Evolutionary conservation across 2,797 vertebrate genomes (phyloP).

Genomic region (Cetoscarus ocellatus): DNA sequence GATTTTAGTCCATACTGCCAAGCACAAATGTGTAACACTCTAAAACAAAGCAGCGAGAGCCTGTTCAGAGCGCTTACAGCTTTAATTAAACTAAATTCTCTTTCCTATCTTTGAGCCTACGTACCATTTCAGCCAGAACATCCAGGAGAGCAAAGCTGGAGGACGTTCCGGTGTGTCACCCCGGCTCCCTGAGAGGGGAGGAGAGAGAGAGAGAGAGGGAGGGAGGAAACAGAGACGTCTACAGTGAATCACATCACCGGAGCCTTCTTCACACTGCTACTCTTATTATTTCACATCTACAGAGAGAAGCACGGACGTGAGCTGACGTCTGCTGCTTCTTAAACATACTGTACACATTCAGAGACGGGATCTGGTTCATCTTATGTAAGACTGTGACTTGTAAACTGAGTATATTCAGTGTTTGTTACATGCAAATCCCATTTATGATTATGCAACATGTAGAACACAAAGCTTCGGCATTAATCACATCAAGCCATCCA

Average conservation of each 20-base stretch:
- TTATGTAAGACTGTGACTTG: conserved; percentile 8
- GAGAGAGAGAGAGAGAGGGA: conserved; percentile 5
- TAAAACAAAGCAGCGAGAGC: not conserved
- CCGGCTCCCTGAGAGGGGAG: conserved; percentile 52
- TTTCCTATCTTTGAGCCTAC: conserved; percentile 44
- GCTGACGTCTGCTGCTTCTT: not conserved
- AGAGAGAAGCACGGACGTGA: conserved; percentile 6
- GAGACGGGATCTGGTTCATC: not conserved
- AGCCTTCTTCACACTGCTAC: conserved; percentile 20
- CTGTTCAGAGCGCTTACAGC: not conserved
- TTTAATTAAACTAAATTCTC: not conserved
- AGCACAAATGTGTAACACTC: not conserved
- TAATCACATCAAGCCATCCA: conserved; percentile 55
- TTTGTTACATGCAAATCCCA: conserved; percentile 42
- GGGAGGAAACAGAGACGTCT: conserved; percentile 46
- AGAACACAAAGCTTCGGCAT: conserved; percentile 44
- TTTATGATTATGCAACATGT: conserved; percentile 51
- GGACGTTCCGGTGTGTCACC: conserved; percentile 42
- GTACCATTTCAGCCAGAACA: conserved; percentile 68
- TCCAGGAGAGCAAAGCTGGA: conserved; percentile 54
- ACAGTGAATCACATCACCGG: conserved; percentile 41
- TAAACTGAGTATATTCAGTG: not conserved
- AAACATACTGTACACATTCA: not conserved
- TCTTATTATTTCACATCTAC: conserved; percentile 22
- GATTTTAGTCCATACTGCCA: too few species aligned